Percentiles rank a stretch among this genome's conserved stretches.
These are phyloP conservation scores for human (Homo sapiens) DNA, from an alignment of 2,113 vertebrate genomes.

Conservation along the genomic window GRCh38 chr9:108657501-108658000, in stretches of 20 bases:
- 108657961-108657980: background rate
- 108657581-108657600: background rate
- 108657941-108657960: background rate
- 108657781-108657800: background rate
- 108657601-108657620: background rate
- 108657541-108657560: background rate
- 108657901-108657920: background rate
- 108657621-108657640: background rate
- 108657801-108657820: background rate
- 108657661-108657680: background rate
- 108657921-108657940: background rate
- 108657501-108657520: background rate
- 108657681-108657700: background rate
- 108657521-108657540: background rate
- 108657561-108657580: background rate
- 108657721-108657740: background rate
- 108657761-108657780: background rate
- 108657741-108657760: background rate
- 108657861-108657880: background rate
- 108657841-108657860: background rate
- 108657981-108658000: slow-evolving; percentile 9
- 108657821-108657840: background rate
- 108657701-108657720: background rate
- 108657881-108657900: background rate
- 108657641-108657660: background rate